Conservation (phyloP, 64 coral and sea anemone species). For the Actinia tenebrosa region DNA sequence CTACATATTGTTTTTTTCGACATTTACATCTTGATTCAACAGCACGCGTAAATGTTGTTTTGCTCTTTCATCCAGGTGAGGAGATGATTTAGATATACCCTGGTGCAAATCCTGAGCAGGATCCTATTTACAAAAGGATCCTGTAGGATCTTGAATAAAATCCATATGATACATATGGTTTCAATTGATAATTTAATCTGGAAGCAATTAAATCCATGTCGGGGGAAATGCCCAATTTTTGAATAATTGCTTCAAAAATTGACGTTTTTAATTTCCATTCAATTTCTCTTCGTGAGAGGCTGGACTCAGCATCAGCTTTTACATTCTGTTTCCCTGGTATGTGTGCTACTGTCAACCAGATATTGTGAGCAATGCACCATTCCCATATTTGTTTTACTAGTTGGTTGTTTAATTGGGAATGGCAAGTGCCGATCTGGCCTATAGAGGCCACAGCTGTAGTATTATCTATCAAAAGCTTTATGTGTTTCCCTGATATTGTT, state of each 20-base stretch:
- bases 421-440: conserved; percentile 33
- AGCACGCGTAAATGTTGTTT: no score
- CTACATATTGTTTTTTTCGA: no score
- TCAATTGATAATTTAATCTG: background rate
- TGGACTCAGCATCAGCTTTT: background rate
- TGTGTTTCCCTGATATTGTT: conserved; percentile 20
- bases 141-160: no score
- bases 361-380: background rate
- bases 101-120: no score
- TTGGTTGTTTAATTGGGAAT: background rate
- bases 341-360: background rate
- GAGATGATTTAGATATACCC: no score
- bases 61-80: no score
- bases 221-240: background rate
- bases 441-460: conserved; percentile 44
- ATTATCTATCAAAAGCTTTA: conserved; percentile 51
- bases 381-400: conserved; percentile 11
- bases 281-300: background rate
- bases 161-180: background rate
- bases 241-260: conserved; percentile 10
- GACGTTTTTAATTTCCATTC: conserved; percentile 33
- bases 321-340: background rate
- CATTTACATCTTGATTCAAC: no score
- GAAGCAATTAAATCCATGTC: background rate
- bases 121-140: no score